A percentile compares a stretch with the other conserved stretches of the same genome.
phyloP scores from a whole-genome alignment of 2,888 invertebrate genomes.

The Ectemnius cavifrons region DNA sequence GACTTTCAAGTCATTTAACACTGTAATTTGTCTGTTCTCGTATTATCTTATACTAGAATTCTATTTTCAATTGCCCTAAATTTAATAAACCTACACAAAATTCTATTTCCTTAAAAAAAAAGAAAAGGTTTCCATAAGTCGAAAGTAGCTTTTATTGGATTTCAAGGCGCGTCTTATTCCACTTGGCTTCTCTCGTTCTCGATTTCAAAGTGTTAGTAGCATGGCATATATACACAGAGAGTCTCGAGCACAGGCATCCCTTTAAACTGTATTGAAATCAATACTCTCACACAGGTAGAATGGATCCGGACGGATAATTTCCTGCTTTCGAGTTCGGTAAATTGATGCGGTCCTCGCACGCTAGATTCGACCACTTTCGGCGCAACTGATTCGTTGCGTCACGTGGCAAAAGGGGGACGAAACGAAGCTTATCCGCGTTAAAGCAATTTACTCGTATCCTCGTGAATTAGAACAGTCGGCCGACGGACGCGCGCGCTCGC shows the following conservation, averaged over 20 bases:
- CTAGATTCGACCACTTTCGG: slow-evolving; percentile 25
- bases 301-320: slow-evolving; percentile 40
- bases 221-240: neutral
- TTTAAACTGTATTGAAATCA: slow-evolving; percentile 15
- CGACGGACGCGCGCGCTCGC: slow-evolving; percentile 11
- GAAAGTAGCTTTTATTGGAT: too few species aligned
- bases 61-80: too few species aligned
- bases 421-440: slow-evolving; percentile 26
- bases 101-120: too few species aligned
- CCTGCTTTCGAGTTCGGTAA: slow-evolving; percentile 44
- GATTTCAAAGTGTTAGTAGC: too few species aligned
- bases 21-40: too few species aligned
- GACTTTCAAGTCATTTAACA: too few species aligned
- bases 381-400: slow-evolving; percentile 11
- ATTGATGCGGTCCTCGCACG: slow-evolving; percentile 36
- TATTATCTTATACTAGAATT: too few species aligned
- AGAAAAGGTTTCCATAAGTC: too few species aligned
- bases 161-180: too few species aligned
- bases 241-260: neutral
- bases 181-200: too few species aligned
- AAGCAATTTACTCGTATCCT: slow-evolving; percentile 29
- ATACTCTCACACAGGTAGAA: neutral
- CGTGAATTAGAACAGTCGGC: slow-evolving; percentile 11
- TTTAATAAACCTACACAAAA: too few species aligned
- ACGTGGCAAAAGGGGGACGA: slow-evolving; percentile 11